Evolutionary conservation across 2,888 invertebrate genomes (phyloP).

Genomic region (Galerucella calmariensis): DNA sequence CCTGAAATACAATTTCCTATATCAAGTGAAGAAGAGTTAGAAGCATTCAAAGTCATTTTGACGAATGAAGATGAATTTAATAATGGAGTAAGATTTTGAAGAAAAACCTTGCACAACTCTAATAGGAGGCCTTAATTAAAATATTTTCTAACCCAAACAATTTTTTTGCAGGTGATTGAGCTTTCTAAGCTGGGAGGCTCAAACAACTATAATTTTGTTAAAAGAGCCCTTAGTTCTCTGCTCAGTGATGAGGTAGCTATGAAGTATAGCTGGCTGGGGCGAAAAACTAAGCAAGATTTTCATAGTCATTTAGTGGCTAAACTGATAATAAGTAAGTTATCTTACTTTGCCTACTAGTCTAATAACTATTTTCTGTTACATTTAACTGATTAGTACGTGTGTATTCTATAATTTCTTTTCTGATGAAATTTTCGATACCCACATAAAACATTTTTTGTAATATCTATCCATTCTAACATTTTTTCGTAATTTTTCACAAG

Average conservation of each 20-base stretch:
- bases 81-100: neutral
- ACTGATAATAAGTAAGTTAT: too few relatives aligned
- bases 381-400: too few relatives aligned
- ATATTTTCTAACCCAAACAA: slow-evolving; percentile 2
- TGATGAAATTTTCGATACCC: too few relatives aligned
- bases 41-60: neutral
- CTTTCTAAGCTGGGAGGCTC: slow-evolving; percentile 1
- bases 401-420: too few relatives aligned
- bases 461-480: too few relatives aligned
- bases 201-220: neutral
- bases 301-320: too few relatives aligned
- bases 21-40: neutral
- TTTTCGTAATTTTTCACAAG: too few relatives aligned
- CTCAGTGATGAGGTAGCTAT: neutral
- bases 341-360: too few relatives aligned
- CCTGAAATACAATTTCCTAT: neutral
- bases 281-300: too few relatives aligned
- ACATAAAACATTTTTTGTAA: too few relatives aligned
- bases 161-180: neutral
- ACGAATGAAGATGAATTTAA: slow-evolving; percentile 1
- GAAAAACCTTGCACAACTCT: neutral
- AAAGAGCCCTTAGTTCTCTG: neutral
- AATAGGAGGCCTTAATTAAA: slow-evolving; percentile 1
- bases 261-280: too few relatives aligned
- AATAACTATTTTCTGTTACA: too few relatives aligned